Evolutionary conservation across 2,797 vertebrate genomes (phyloP).

Genomic region (Syngnathus rostellatus): DNA sequence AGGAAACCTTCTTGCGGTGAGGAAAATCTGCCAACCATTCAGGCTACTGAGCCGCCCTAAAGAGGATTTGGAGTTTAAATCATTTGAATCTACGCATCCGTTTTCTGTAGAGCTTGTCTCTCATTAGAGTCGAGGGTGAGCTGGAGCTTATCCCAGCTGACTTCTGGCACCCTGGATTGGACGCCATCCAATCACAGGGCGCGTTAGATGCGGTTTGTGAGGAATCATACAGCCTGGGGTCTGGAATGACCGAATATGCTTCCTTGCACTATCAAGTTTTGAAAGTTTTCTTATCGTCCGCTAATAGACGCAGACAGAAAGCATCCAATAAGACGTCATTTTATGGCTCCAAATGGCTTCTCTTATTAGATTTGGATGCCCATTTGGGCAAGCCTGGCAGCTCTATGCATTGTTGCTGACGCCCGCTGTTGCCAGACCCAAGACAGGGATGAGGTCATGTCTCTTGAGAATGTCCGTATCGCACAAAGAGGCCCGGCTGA

Average conservation of each 20-base stretch:
- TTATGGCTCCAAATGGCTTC: constrained; percentile 70
- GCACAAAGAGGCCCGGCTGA: constrained; percentile 69
- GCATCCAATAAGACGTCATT: constrained; percentile 49
- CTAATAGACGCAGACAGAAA: neutral
- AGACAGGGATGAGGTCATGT: constrained; percentile 77
- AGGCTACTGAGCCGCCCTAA: too few species aligned
- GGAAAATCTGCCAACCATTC: too few species aligned
- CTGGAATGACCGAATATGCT: neutral
- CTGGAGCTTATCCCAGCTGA: too few species aligned
- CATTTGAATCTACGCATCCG: too few species aligned
- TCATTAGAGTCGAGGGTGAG: too few species aligned
- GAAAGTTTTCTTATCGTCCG: neutral
- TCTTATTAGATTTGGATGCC: constrained; percentile 73
- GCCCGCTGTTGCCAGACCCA: constrained; percentile 55
- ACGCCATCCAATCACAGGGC: neutral
- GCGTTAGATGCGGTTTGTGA: too few species aligned
- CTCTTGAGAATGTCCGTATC: constrained; percentile 63
- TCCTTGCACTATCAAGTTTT: neutral
- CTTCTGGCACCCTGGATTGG: too few species aligned
- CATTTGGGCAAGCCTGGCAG: constrained; percentile 70
- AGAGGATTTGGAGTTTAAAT: too few species aligned
- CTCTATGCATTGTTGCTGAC: constrained; percentile 55
- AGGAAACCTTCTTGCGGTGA: too few species aligned
- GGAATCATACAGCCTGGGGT: neutral
- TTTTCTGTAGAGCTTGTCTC: too few species aligned